A percentile compares a stretch with the other conserved stretches of the same genome.
These are phyloP conservation scores for Ochotona curzoniae DNA, from an alignment of 2,113 vertebrate species.

Conservation along the genomic window DNA sequence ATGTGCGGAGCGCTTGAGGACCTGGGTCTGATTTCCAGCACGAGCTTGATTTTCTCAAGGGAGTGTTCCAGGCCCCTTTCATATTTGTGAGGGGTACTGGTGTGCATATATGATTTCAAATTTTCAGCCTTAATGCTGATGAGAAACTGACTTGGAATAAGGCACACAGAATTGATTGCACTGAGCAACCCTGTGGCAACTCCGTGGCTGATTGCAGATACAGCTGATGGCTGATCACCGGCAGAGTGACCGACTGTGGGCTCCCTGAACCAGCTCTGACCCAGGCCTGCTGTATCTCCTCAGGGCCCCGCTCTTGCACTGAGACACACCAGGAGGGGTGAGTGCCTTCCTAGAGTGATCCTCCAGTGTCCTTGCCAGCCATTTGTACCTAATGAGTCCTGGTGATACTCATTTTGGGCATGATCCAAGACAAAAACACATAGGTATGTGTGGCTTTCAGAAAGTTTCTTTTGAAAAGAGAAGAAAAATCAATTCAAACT, in stretches of 20 bases:
- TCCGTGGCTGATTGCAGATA: neutral
- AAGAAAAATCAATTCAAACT: neutral
- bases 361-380: neutral
- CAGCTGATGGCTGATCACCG: neutral
- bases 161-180: neutral
- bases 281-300: no score
- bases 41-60: neutral
- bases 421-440: neutral
- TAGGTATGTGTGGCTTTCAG: neutral
- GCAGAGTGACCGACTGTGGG: neutral
- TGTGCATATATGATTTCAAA: neutral
- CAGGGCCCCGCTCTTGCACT: no score
- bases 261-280: neutral
- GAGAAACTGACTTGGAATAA: neutral
- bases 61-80: neutral
- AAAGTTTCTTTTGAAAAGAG: neutral
- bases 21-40: neutral
- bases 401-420: neutral
- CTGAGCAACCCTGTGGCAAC: neutral
- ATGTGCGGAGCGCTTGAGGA: no score
- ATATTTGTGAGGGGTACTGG: neutral
- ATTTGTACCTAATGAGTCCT: neutral
- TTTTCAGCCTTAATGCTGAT: neutral
- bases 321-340: neutral
- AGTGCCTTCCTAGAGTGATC: no score